Conservation (phyloP, 2,888 invertebrate genomes). For the Lithophane socia region DNA sequence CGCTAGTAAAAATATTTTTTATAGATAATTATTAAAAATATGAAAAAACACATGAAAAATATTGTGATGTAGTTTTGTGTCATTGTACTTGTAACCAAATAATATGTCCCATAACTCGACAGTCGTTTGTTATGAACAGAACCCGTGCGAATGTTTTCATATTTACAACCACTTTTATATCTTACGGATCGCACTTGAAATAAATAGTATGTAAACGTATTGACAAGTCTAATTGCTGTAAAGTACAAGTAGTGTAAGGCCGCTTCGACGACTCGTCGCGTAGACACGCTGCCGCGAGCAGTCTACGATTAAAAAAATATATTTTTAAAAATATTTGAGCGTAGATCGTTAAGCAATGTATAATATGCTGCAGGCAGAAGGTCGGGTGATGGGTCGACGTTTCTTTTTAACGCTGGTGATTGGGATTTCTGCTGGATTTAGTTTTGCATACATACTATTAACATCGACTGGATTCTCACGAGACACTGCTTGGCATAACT, state of each 20-base stretch:
- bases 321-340: slow-evolving; percentile 43
- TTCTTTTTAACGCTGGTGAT: slow-evolving; percentile 93
- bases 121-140: slow-evolving; percentile 51
- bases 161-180: slow-evolving; percentile 45
- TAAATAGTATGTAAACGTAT: slow-evolving; percentile 50
- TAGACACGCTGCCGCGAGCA: slow-evolving; percentile 51
- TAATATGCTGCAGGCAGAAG: slow-evolving; percentile 83
- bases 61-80: slow-evolving; percentile 29
- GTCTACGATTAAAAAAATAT: slow-evolving; percentile 30
- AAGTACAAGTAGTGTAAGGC: slow-evolving; percentile 56
- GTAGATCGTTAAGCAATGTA: slow-evolving; percentile 65
- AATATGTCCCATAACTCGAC: slow-evolving; percentile 47
- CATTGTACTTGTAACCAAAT: slow-evolving; percentile 14
- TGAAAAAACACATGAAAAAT: slow-evolving; percentile 5
- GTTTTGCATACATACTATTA: slow-evolving; percentile 93
- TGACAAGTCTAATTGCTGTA: slow-evolving; percentile 58
- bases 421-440: slow-evolving; percentile 94
- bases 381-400: slow-evolving; percentile 91
- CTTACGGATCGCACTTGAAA: slow-evolving; percentile 49
- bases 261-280: slow-evolving; percentile 61
- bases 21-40: neutral
- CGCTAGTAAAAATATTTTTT: neutral
- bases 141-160: slow-evolving; percentile 47
- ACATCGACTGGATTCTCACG: slow-evolving; percentile 89
- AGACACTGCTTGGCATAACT: slow-evolving; percentile 84